These are phyloP conservation scores for Reticulitermes speratus DNA, from an alignment of 1,140 invertebrate genomes.

Conservation along the genomic window DNA sequence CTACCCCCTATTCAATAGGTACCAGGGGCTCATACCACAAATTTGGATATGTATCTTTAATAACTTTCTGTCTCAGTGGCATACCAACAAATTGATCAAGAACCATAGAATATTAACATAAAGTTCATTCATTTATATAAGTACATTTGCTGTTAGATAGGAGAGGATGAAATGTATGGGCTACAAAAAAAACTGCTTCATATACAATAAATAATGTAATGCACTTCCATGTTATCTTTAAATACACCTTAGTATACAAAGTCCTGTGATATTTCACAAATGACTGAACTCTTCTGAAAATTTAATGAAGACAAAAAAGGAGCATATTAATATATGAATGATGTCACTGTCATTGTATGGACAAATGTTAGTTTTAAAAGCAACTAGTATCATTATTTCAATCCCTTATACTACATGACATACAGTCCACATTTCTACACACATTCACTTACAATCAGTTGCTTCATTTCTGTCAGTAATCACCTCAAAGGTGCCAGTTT, in stretches of 20 bases:
- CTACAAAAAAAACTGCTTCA: not conserved
- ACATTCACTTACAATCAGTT: not conserved
- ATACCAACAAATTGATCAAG: too few species aligned
- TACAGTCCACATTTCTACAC: not conserved
- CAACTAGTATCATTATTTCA: not conserved
- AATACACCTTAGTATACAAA: conserved; percentile 16
- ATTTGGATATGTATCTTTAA: too few species aligned
- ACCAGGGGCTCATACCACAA: too few species aligned
- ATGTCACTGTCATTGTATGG: not conserved
- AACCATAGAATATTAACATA: too few species aligned
- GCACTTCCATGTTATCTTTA: conserved; percentile 5
- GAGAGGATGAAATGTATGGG: not conserved
- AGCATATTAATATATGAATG: not conserved
- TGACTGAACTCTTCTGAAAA: not conserved
- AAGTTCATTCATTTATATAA: too few species aligned
- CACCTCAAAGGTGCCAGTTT: not conserved
- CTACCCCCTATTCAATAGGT: too few species aligned
- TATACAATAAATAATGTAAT: conserved; percentile 17
- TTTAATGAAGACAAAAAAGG: not conserved
- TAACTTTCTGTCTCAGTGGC: too few species aligned
- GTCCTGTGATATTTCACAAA: conserved; percentile 4
- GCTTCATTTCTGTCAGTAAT: not conserved
- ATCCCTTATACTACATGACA: not conserved
- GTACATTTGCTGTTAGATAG: not conserved
- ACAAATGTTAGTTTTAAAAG: not conserved